phyloP scores from a whole-genome alignment of 2,888 invertebrate species.

The Spisula subtruncata region DNA sequence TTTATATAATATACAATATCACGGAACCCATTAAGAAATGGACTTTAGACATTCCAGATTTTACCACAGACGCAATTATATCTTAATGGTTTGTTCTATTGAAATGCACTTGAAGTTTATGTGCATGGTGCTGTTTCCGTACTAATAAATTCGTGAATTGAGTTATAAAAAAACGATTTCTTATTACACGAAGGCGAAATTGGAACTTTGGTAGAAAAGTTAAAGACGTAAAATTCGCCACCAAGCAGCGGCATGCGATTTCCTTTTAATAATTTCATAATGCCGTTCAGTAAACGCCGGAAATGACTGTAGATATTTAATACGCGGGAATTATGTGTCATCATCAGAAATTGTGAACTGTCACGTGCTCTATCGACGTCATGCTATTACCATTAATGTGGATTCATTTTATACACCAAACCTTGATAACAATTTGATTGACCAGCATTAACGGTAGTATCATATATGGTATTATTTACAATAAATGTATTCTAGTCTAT shows the following conservation, averaged over 20 bases:
- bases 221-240: not conserved
- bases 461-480: not conserved
- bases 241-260: not conserved
- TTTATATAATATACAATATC: not conserved
- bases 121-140: too few species aligned
- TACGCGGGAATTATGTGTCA: not conserved
- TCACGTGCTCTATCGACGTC: not conserved
- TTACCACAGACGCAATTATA: too few species aligned
- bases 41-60: too few species aligned
- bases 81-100: too few species aligned
- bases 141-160: too few species aligned
- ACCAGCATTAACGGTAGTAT: not conserved
- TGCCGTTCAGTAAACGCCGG: not conserved
- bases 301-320: not conserved
- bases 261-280: not conserved
- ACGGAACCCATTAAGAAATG: too few species aligned
- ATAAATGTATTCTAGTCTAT: not conserved
- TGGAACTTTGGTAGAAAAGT: not conserved
- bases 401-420: not conserved
- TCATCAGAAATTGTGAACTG: not conserved
- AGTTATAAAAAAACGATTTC: too few species aligned
- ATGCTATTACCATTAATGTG: slow-evolving; percentile 11
- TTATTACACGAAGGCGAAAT: too few species aligned
- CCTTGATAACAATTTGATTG: not conserved
- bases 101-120: too few species aligned